Evolutionary conservation across 1,140 invertebrate genomes (phyloP), one percentile per base, ranked within the genome.

Genomic region (Trichogramma pretiosum): DNA sequence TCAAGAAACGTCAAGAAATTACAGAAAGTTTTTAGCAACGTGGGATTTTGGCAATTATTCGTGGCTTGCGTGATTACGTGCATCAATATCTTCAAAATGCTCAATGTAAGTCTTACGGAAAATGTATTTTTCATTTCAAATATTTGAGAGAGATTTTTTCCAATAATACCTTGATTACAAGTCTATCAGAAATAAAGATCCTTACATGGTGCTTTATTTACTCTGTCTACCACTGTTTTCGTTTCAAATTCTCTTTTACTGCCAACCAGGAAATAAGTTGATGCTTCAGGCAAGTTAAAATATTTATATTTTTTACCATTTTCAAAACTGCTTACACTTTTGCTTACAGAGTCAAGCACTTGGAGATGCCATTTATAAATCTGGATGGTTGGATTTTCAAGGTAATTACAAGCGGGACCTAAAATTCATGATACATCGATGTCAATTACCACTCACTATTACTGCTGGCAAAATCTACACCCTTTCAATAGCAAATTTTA

Each of bases 381-480:
- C 43, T 13, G n/a, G 14, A 10, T 46, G 43, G 43, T 13, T 37
- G 19, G 37, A 46, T 19, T 7, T 46, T 16, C 23, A 37, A n/a
- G 2, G 9, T 11, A 1, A 10, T 2, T 28, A 5, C 1, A 14
- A 4, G 4, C 24, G 16, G 16, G 14, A 46, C 18, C 24, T 46
- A 1, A 19, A 18, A 14, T 37, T 46, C 17, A 37, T 46, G 33
- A 46, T 46, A 13, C 43, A 46, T 13, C 36, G 43, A 16, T 28
- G 23, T 11, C 43, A 46, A 14, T 26, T n/a, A 8, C 43, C 34
- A 8, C 8, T 46, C 7, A 7, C 43, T 7, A 46, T 46, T n/a
- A 46, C 33, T 7, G 34, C 43, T n/a, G 43, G 43, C 1, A 36
- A 36, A 34, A 26, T 46, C 16, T 46, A 46, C 7, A 24, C 19